Conservation (phyloP, 2,888 invertebrate genomes). For the Himalopsyche tibetana region DNA sequence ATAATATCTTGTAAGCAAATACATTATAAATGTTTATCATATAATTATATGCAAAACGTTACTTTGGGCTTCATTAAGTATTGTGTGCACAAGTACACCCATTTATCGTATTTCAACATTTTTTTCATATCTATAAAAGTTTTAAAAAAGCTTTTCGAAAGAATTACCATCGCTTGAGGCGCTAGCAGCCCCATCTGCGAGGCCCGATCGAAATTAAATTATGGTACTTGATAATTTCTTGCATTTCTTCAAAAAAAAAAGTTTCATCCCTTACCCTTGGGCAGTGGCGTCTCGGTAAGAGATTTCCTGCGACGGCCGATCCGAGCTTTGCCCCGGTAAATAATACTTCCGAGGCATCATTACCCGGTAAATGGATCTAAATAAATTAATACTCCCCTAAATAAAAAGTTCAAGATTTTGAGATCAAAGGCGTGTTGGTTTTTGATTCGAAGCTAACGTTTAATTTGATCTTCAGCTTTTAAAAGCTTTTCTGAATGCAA, state of each 20-base stretch:
- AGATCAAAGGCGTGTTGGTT: conserved; percentile 41
- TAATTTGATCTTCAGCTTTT: conserved; percentile 48
- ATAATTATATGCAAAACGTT: no score
- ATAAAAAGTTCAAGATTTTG: conserved; percentile 31
- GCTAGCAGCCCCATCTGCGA: conserved; percentile 4
- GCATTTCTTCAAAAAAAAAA: conserved; percentile 56
- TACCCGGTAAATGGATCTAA: conserved; percentile 39
- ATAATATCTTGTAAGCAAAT: no score
- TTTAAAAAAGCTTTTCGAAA: conserved; percentile 50
- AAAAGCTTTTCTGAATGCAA: conserved; percentile 47
- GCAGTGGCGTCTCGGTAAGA: conserved; percentile 28
- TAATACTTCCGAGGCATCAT: conserved; percentile 38
- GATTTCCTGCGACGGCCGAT: conserved; percentile 49
- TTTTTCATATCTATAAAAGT: conserved; percentile 44
- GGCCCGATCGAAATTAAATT: conserved; percentile 62
- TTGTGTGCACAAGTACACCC: no score
- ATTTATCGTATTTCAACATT: background rate
- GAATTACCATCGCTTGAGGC: conserved; percentile 53
- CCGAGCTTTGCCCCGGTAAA: conserved; percentile 39
- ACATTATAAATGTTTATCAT: no score
- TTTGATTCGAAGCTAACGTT: conserved; percentile 44
- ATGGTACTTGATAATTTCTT: conserved; percentile 63
- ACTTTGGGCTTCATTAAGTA: no score
- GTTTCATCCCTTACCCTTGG: conserved; percentile 52
- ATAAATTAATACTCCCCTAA: background rate